Base-by-base conservation (phyloP, 1,140 invertebrate genomes). In the Probaryconus sp. region DNA sequence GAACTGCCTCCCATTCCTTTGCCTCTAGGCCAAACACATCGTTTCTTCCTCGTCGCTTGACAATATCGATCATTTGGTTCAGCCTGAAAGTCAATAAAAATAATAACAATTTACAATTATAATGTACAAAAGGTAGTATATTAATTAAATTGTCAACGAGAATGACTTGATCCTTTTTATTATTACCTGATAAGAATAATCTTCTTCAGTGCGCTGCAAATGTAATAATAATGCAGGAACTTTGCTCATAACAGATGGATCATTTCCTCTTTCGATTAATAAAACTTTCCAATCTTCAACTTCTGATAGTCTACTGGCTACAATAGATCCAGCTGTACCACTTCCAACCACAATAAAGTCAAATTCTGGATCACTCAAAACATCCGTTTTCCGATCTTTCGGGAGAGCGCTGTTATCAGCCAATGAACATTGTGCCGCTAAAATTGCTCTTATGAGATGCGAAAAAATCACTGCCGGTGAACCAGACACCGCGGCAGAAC, bases 1-100 rank as follows among this genome's bases (percentile, higher is more conserved):
- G 92, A 93, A 6, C 90, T 91, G 1, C 96, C 96, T 1, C 96
- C 96, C 3, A 95, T 78, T 5, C 90, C 90, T 77, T 78, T 91
- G 0, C 93, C 94, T 51, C 91, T 90, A 0, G 91, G 89, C 92
- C 92, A 93, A 53, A 86, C 87, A 67, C 92, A 93, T 4, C 83
- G 82, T 16, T 89, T 83, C 5, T 89, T 80, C 14, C 37, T 84
- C 51, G 88, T 82, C 1, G 86, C 85, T 33, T 89, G 83, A 67
- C 92, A 92, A n/a, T 89, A 86, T 1, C 79, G 79, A 0, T 77
- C 75, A 68, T 92, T 89, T 0, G 89, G 88, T 35, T 92, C 90
- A 0, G 63, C 17, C 74, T 76, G 16, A 9, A 71, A 68, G 21
- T 31, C 33, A 31, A 10, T 31, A 24, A 24, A 24, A 3, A 24